Evolutionary conservation across 2,113 vertebrate genomes (phyloP).

Genomic region (Felis chaus): DNA sequence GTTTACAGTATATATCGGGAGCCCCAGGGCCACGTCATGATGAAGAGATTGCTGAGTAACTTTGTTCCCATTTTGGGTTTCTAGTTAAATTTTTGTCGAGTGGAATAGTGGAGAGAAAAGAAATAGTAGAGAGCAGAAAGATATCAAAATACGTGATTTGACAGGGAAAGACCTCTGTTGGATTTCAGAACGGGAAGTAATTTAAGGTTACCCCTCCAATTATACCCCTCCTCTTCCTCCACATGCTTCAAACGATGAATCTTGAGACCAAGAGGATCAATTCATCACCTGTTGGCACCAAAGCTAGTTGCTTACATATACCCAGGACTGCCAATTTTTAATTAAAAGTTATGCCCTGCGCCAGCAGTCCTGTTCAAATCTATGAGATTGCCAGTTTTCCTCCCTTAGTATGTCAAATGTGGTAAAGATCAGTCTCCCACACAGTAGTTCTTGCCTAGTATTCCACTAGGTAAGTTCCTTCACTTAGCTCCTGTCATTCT

Average conservation of each 20-base stretch:
- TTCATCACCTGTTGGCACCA: not conserved
- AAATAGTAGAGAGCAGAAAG: not conserved
- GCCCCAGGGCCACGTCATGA: not conserved
- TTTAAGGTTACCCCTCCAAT: not conserved
- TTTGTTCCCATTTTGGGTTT: not conserved
- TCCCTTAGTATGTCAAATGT: not conserved
- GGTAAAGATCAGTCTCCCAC: not conserved
- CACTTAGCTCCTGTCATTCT: not conserved
- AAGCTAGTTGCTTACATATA: not conserved
- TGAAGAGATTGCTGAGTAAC: not conserved
- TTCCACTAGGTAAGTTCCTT: not conserved
- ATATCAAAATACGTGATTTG: not conserved
- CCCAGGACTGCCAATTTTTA: not conserved
- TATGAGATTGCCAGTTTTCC: not conserved
- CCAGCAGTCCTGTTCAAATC: not conserved
- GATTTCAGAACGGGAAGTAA: constrained; percentile 13
- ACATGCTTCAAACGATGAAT: not conserved
- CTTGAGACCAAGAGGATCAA: not conserved
- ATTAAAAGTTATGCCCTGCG: not conserved
- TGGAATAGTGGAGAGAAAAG: not conserved
- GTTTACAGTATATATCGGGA: not conserved
- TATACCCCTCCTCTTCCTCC: not conserved
- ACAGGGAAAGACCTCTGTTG: not conserved
- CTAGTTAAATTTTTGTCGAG: not conserved
- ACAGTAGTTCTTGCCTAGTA: not conserved